phyloP scores from a whole-genome alignment of 2,113 vertebrate species.

The Ellobius talpinus region DNA sequence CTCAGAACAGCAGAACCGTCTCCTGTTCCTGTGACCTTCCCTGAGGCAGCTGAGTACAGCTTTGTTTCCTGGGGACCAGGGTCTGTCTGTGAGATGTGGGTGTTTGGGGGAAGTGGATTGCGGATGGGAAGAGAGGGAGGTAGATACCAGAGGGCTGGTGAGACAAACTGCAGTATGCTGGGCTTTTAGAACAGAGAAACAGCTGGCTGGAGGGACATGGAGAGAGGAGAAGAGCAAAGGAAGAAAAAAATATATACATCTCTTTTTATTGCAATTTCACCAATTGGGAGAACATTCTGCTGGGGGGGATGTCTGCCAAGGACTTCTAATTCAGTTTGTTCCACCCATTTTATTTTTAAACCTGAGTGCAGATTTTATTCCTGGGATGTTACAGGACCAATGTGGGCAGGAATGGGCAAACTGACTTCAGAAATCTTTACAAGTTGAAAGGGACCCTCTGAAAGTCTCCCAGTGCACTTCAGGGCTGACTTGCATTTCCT shows the following conservation, averaged over 20 bases:
- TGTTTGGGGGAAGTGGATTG: not conserved
- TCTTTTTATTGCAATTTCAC: slow-evolving; percentile 69
- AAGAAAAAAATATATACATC: slow-evolving; percentile 43
- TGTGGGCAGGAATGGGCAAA: slow-evolving; percentile 74
- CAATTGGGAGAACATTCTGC: slow-evolving; percentile 73
- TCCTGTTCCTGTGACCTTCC: slow-evolving; percentile 71
- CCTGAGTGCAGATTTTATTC: slow-evolving; percentile 74
- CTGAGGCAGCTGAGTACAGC: not conserved
- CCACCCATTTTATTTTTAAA: slow-evolving; percentile 79
- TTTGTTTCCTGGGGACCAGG: not conserved
- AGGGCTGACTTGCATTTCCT: slow-evolving; percentile 57
- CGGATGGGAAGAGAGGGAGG: not conserved
- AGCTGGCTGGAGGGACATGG: slow-evolving; percentile 27
- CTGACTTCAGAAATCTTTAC: slow-evolving; percentile 74
- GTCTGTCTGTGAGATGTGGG: not conserved
- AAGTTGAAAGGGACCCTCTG: slow-evolving; percentile 73
- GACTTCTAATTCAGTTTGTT: slow-evolving; percentile 81
- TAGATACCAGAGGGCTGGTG: not conserved
- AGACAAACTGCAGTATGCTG: not conserved
- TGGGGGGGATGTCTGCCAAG: slow-evolving; percentile 65
- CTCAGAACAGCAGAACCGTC: slow-evolving; percentile 68
- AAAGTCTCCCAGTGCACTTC: slow-evolving; percentile 45
- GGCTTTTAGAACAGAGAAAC: slow-evolving; percentile 64
- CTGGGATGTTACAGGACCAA: slow-evolving; percentile 81
- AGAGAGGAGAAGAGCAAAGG: slow-evolving; percentile 27